phyloP scores from a whole-genome alignment of 1,140 invertebrate genomes.

The Drosophila rufa region DNA sequence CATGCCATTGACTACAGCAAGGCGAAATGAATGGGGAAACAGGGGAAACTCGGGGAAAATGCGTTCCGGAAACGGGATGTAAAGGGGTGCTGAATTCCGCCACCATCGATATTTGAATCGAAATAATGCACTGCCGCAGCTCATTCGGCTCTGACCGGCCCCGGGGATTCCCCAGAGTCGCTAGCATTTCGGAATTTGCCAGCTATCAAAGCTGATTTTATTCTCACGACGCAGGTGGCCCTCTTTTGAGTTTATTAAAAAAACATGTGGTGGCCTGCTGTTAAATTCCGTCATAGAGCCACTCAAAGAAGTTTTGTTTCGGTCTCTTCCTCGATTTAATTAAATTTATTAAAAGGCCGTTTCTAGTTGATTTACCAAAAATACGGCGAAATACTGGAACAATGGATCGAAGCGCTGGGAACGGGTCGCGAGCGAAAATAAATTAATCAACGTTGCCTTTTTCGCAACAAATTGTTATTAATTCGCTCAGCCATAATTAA shows the following conservation, averaged over 20 bases:
- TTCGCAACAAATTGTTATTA: conserved; percentile 42
- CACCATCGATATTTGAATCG: conserved; percentile 24
- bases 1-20: conserved; percentile 48
- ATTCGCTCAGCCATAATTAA: conserved; percentile 42
- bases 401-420: not conserved
- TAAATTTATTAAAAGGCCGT: conserved; percentile 11
- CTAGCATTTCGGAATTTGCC: not conserved
- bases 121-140: conserved; percentile 28
- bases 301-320: not conserved
- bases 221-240: not conserved
- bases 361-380: conserved; percentile 23
- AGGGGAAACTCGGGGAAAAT: conserved; percentile 13
- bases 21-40: conserved; percentile 39
- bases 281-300: too few relatives aligned
- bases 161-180: not conserved
- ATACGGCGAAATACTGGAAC: not conserved
- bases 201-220: not conserved
- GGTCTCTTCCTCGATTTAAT: conserved; percentile 6
- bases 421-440: conserved; percentile 1
- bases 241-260: too few relatives aligned
- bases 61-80: conserved; percentile 1
- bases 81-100: not conserved
- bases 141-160: not conserved
- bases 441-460: conserved; percentile 39
- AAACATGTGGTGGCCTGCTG: not conserved